Evolutionary conservation across 2,797 vertebrate species (phyloP), one percentile per base, ranked within the genome.

Genomic region (Podarcis siculus): DNA sequence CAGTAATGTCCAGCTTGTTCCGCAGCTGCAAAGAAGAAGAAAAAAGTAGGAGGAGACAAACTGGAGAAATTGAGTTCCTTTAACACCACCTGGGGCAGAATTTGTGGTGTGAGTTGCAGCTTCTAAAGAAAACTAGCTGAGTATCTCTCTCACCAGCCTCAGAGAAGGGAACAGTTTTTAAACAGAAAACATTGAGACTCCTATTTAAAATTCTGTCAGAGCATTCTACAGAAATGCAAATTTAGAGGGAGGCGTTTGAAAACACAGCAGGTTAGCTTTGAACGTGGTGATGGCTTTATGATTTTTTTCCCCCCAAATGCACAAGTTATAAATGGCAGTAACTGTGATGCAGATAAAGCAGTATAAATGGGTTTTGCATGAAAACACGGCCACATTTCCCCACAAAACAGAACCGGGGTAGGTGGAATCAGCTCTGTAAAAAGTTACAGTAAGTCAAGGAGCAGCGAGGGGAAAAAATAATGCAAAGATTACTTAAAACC

Each of bases 401-500:
- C 85, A n/a, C 61, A 87, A 73, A 89, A 72, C 30, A 85, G 86
- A 87, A 89, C 89, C 58, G 45, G 30, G 73, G 49, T 55, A 55
- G 27, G 45, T 88, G 89, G 79, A 88, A 66, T 93, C 89, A 89
- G 73, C 83, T 67, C 82, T 87, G 42, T 77, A 87, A 87, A 94
- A 90, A 94, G 80, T 93, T 92, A 88, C 35, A 86, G 78, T 87
- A 92, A 95, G 89, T 90, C 85, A 87, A 85, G 93, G 83, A 93
- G 86, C 77, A 76, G 37, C 37, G 78, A 84, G 67, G 66, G 84
- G 19, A 90, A 55, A 61, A 91, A 90, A 72, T 85, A 86, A 95
- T 94, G 91, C 91, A 95, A 95, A 88, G 91, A 89, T 95, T 95
- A 95, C 94, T 97, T 95, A 96, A 93, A 90, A 89, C 91, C 82